phyloP scores from a whole-genome alignment of 1,140 invertebrate genomes.

The Mycetomoellerius zeteki region DNA sequence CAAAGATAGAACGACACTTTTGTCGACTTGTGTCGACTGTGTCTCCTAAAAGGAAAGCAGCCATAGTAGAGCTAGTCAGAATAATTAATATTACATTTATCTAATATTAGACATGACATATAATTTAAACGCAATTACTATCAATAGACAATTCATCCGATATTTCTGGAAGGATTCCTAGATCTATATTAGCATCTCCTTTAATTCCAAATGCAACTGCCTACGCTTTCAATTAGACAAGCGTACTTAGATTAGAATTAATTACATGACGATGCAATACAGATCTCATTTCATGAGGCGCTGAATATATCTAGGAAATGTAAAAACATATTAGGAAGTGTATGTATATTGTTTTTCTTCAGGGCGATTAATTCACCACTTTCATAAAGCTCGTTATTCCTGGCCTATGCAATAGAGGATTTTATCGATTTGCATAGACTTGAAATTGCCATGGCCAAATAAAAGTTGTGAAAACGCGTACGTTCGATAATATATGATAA shows the following conservation, averaged over 20 bases:
- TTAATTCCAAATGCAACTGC: conserved; percentile 1
- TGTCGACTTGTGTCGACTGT: too few relatives aligned
- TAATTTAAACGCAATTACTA: not conserved
- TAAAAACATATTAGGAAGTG: conserved; percentile 53
- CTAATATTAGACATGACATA: not conserved
- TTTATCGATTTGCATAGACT: conserved; percentile 22
- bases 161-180: conserved; percentile 43
- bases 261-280: not conserved
- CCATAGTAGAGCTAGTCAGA: not conserved
- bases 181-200: not conserved
- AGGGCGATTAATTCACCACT: not conserved
- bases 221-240: not conserved
- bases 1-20: too few relatives aligned
- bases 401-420: conserved; percentile 24
- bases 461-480: conserved; percentile 29
- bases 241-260: not conserved
- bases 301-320: conserved; percentile 37
- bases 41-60: too few relatives aligned
- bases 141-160: conserved; percentile 36
- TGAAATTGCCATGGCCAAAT: conserved; percentile 11
- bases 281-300: conserved; percentile 22
- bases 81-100: conserved; percentile 14
- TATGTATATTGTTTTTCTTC: conserved; percentile 49
- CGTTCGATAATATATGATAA: not conserved
- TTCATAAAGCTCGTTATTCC: conserved; percentile 39